Evolutionary conservation across 2,797 vertebrate species (phyloP).

Genomic region (Hoplostethus mediterraneus): DNA sequence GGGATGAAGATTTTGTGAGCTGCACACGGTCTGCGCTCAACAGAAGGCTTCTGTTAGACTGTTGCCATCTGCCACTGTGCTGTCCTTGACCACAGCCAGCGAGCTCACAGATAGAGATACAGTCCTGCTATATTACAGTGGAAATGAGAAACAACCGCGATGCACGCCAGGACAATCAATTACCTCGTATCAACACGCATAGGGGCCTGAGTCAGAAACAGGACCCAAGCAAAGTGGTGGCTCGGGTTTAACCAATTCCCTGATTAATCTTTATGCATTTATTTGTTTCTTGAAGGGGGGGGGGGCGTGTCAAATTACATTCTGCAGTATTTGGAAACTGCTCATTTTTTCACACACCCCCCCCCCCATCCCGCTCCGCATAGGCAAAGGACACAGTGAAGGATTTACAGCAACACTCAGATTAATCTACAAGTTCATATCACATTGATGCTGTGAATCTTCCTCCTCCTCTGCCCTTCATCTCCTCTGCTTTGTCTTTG

Average conservation of each 20-base stretch:
- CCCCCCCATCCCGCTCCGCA: too few species aligned
- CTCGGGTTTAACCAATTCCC: too few species aligned
- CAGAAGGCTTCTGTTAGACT: slow-evolving; percentile 63
- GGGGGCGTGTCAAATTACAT: background rate
- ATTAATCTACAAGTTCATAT: slow-evolving; percentile 40
- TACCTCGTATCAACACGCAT: background rate
- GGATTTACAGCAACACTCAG: background rate
- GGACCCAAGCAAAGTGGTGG: too few species aligned
- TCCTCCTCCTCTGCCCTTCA: slow-evolving; percentile 27
- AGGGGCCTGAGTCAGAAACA: background rate
- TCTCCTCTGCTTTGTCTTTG: slow-evolving; percentile 31
- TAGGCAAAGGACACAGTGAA: slow-evolving; percentile 38
- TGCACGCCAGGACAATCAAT: slow-evolving; percentile 1
- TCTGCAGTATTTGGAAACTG: background rate
- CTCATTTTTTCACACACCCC: slow-evolving; percentile 18
- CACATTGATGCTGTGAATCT: slow-evolving; percentile 13
- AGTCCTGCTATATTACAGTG: slow-evolving; percentile 26
- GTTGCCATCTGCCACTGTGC: slow-evolving; percentile 58
- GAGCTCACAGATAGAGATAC: slow-evolving; percentile 51
- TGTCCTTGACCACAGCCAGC: slow-evolving; percentile 69
- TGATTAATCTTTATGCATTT: background rate
- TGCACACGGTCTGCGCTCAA: slow-evolving; percentile 57
- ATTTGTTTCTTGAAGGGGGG: background rate
- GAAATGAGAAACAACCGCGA: slow-evolving; percentile 28
- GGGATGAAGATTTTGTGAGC: slow-evolving; percentile 6